Base-by-base conservation (phyloP, 2,113 vertebrate species). In the Corydoras maculifer region DNA sequence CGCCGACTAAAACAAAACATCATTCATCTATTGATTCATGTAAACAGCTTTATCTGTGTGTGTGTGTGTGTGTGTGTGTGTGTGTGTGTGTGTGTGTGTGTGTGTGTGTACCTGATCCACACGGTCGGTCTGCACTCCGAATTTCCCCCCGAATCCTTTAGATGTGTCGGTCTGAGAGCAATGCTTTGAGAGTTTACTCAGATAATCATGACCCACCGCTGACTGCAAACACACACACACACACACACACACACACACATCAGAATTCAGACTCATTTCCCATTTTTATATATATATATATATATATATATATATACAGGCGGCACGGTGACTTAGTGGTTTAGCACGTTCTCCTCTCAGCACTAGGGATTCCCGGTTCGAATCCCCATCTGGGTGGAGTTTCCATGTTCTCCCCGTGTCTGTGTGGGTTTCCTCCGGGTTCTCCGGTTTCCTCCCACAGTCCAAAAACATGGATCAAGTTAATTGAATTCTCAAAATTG, bases 91-190 rank as follows among this genome's bases (percentile, higher is more conserved):
- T 25, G 49, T 50, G 7, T 13, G 10, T 10, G 13, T n/a, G 3
- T 30, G 15, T 43, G 2, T 30, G 78, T 83, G n/a, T 87, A 96
- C 96, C 94, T 98, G 91, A 76, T 99, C 97, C 1, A 99, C 93
- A 4, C 97, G 88, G 66, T 99, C 95, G 0, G 90, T 87, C 62
- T 98, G 93, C 1, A 99, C 91, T 0, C 96, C 96, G 64, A 92
- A 99, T 82, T 97, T 98, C 51, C 97, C 96, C 54, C 97, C 95
- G 6, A 99, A 98, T 0, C 97, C 97, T 55, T 94, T 94, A 25
- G 91, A 91, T 0, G 92, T 93, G 81, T 99, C 95, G 0, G 94
- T 93, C 57, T 99, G 97, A 7, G 96, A 99, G 81, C 95, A 98
- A 76, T 98, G 95, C 79, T 95, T 93, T 49, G 94, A 92, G 50